Base-by-base conservation (phyloP, 2,113 vertebrate species). In the Natator depressus region DNA sequence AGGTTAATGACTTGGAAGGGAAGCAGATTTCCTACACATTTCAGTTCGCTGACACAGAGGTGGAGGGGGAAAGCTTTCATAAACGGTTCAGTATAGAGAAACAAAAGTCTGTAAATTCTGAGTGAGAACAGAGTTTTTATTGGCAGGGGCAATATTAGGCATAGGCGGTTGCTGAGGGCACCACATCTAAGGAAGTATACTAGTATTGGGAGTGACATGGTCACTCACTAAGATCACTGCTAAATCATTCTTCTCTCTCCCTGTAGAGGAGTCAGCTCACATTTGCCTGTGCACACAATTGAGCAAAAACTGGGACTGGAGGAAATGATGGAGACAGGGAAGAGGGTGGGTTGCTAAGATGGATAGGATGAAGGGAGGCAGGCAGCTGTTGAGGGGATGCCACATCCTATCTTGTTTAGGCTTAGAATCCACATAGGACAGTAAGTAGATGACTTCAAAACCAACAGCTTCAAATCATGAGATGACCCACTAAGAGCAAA, bases 31-130 rank as follows among this genome's bases (percentile, higher is more conserved):
- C 75, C 75, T 90, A 59, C 12, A 13, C 19, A 50, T 55, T 57
- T 91, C 22, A 46, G 4, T 38, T 93, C 38, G 9, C 29, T 94
- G 31, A 14, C 88, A 46, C 87, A 51, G 5, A 94, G 91, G 62
- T 46, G 8, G 10, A 35, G 83, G 42, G 55, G 91, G 79, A 62
- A 55, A 0, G 2, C 54, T 93, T 93, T 50, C 65, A 4, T 76
- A 51, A 79, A 8, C 6, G 75, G n/a, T 81, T 80, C n/a, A 80
- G 81, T 42, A 92, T 13, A 10, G 85, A 81, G 29, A 65, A 87
- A 78, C 25, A 46, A 78, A 78, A 24, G 25, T 78, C 75, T 46
- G 42, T 78, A 78, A 29, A 78, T 27, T 78, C 75, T 29, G 22
- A 65, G 17, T 72, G 19, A 72, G 8, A 38, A 65, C 17, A 38